Conservation (phyloP, 1,140 invertebrate species). For the Lasioglossum baleicum region DNA sequence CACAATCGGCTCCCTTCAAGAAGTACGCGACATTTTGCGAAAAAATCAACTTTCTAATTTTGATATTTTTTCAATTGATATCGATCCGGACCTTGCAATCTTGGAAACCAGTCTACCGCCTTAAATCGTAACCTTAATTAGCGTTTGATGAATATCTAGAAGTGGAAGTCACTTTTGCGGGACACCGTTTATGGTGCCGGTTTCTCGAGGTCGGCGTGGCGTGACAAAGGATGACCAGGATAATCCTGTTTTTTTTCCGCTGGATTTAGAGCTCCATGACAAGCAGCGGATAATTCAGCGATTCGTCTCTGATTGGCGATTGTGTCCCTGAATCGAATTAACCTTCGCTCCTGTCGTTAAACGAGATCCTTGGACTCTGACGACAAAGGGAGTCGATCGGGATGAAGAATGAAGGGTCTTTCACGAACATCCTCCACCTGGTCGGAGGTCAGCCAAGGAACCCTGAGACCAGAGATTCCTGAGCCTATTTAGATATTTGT, state of each 20-base stretch:
- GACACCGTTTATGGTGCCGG: too few relatives aligned
- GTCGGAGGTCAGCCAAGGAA: not conserved
- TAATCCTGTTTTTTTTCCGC: constrained; percentile 61
- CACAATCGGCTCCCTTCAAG: too few relatives aligned
- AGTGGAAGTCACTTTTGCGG: too few relatives aligned
- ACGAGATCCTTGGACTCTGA: constrained; percentile 1
- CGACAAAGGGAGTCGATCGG: not conserved
- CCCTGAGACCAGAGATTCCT: too few relatives aligned
- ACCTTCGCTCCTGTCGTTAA: constrained; percentile 7
- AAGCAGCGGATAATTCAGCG: constrained; percentile 46
- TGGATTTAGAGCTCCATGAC: constrained; percentile 19
- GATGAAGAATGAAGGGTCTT: not conserved
- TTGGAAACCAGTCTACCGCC: too few relatives aligned
- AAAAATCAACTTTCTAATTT: too few relatives aligned
- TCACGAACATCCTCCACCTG: not conserved
- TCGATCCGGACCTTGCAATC: too few relatives aligned
- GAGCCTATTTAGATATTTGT: too few relatives aligned
- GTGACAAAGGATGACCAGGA: constrained; percentile 46
- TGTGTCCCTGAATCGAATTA: constrained; percentile 43
- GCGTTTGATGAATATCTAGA: too few relatives aligned
- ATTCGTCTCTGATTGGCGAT: constrained; percentile 51
- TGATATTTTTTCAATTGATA: too few relatives aligned
- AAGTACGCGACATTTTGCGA: too few relatives aligned
- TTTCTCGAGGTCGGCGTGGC: constrained; percentile 42
- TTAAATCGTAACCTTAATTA: too few relatives aligned